phyloP scores from a whole-genome alignment of 2,888 invertebrate genomes.

The Amblyjoppa proteus region DNA sequence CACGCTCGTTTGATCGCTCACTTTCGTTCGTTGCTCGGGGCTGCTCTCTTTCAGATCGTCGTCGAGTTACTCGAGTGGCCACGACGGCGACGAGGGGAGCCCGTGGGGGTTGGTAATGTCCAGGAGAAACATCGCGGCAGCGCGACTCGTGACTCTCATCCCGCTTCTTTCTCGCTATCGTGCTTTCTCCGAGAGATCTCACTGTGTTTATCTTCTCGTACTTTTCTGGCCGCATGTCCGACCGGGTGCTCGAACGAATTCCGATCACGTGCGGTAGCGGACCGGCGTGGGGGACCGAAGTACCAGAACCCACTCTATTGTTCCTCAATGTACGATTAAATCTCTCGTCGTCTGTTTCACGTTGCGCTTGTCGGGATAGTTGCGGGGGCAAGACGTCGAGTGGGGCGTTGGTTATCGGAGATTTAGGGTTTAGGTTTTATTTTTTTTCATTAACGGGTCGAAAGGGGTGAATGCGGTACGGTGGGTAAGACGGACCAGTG shows the following conservation, averaged over 20 bases:
- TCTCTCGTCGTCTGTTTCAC: slow-evolving; percentile 35
- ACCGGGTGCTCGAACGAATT: slow-evolving; percentile 42
- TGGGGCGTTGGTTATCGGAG: background rate
- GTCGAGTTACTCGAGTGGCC: slow-evolving; percentile 57
- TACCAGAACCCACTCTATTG: slow-evolving; percentile 28
- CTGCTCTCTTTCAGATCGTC: slow-evolving; percentile 52
- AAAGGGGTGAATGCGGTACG: too few relatives aligned
- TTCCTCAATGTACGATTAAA: slow-evolving; percentile 51
- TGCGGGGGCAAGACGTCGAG: background rate
- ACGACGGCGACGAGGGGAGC: slow-evolving; percentile 48
- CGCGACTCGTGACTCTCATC: slow-evolving; percentile 54
- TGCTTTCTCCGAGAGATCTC: slow-evolving; percentile 38
- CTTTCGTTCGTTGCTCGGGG: slow-evolving; percentile 27
- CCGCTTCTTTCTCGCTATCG: slow-evolving; percentile 26
- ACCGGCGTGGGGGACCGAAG: background rate
- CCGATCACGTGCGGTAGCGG: slow-evolving; percentile 45
- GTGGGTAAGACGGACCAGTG: too few relatives aligned
- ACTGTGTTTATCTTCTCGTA: slow-evolving; percentile 35
- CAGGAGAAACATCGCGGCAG: slow-evolving; percentile 42
- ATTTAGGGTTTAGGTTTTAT: background rate
- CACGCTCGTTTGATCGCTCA: slow-evolving; percentile 31
- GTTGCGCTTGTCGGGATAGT: slow-evolving; percentile 15
- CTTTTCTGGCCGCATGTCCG: slow-evolving; percentile 24
- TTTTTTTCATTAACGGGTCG: background rate
- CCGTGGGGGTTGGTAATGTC: slow-evolving; percentile 29